A percentile compares a stretch with the other conserved stretches of the same genome.
Evolutionary conservation across 2,888 invertebrate genomes (phyloP).

Genomic region (Drosophila pegasa): DNA sequence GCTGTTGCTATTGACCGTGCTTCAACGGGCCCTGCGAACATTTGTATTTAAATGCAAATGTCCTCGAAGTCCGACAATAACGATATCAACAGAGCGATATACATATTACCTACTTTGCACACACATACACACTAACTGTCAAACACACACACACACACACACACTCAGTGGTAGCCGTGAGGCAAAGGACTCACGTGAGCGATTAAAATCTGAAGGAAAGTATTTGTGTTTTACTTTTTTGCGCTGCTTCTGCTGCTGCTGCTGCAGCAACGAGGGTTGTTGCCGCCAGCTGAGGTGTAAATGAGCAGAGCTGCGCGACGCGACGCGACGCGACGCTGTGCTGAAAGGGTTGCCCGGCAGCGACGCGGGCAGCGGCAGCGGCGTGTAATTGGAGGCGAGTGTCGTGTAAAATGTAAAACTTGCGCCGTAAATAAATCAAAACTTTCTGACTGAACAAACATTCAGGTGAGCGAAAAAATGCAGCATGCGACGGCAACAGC

Average conservation of each 20-base stretch:
- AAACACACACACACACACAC: conserved; percentile 15
- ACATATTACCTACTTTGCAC: conserved; percentile 68
- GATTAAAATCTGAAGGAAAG: conserved; percentile 81
- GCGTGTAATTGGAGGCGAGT: conserved; percentile 81
- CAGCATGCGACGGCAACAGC: conserved; percentile 59
- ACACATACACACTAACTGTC: conserved; percentile 6
- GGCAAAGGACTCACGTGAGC: conserved; percentile 74
- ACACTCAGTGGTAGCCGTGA: conserved; percentile 10
- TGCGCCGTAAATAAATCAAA: conserved; percentile 82
- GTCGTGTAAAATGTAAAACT: conserved; percentile 82
- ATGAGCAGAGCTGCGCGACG: conserved; percentile 65
- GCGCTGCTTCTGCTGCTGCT: conserved; percentile 24
- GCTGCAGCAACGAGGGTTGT: conserved; percentile 61
- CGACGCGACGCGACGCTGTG: conserved; percentile 10
- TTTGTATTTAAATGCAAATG: conserved; percentile 63
- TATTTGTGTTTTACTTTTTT: conserved; percentile 68
- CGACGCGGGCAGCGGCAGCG: conserved; percentile 37
- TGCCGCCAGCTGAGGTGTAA: conserved; percentile 68
- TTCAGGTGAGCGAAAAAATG: conserved; percentile 81
- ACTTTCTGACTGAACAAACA: conserved; percentile 80
- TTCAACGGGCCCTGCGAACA: conserved; percentile 16
- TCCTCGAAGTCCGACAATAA: conserved; percentile 53
- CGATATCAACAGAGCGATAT: conserved; percentile 64
- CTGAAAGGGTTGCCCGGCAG: conserved; percentile 60
- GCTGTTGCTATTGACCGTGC: conserved; percentile 6